Evolutionary conservation across 2,113 vertebrate species (phyloP).

Genomic region (Zonotrichia leucophrys): DNA sequence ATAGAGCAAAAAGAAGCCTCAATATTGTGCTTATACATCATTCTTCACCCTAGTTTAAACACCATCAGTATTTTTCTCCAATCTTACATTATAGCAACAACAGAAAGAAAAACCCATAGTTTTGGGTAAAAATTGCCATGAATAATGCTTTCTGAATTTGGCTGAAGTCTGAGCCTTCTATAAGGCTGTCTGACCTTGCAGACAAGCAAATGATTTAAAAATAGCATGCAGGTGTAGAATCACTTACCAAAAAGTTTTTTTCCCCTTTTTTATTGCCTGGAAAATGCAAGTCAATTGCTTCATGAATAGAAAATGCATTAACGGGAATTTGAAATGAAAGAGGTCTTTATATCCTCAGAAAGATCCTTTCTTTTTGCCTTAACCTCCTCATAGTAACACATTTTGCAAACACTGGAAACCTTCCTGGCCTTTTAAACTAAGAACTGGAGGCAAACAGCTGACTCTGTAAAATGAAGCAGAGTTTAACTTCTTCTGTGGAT

Average conservation of each 20-base stretch:
- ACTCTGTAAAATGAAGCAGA: not conserved
- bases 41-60: not conserved
- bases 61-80: not conserved
- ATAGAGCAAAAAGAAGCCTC: not conserved
- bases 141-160: not conserved
- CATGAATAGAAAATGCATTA: constrained; percentile 11
- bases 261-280: not conserved
- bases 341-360: not conserved
- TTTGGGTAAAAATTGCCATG: not conserved
- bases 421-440: constrained; percentile 21
- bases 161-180: not conserved
- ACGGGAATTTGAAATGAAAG: constrained; percentile 36
- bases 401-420: constrained; percentile 29
- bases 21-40: not conserved
- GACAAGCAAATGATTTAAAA: not conserved
- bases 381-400: not conserved
- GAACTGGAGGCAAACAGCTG: not conserved
- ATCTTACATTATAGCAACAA: not conserved
- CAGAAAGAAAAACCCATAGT: rapidly evolving
- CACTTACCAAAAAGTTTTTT: not conserved
- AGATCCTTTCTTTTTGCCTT: not conserved
- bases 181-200: not conserved
- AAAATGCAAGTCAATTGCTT: constrained; percentile 1
- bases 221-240: not conserved
- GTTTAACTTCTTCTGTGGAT: not conserved